These are phyloP conservation scores for Spinus olivaceus DNA, from an alignment of 2,797 vertebrate species.

Conservation along the genomic window DNA sequence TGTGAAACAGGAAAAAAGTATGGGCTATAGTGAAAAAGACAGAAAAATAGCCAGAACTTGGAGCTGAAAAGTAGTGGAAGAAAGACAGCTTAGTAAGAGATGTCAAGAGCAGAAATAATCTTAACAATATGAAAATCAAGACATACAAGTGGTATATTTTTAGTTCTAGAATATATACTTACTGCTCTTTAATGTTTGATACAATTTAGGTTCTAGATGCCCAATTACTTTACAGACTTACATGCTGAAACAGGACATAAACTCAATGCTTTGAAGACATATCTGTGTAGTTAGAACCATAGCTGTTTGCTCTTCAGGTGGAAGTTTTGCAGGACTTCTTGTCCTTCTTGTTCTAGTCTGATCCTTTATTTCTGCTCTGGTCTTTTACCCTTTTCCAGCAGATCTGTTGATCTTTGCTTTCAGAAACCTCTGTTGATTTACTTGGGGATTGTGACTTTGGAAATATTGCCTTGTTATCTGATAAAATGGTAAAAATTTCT, in stretches of 20 bases:
- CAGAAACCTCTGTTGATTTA: background rate
- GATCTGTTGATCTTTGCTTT: background rate
- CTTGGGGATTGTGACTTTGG: background rate
- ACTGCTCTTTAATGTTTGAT: background rate
- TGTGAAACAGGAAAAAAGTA: background rate
- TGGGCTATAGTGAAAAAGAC: background rate
- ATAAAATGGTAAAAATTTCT: background rate
- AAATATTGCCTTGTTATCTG: background rate
- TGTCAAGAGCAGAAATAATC: background rate
- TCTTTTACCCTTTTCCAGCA: background rate
- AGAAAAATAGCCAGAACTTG: background rate
- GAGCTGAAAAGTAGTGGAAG: background rate
- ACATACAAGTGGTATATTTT: background rate
- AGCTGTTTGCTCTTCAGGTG: background rate
- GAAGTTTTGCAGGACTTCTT: background rate
- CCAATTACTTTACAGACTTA: background rate
- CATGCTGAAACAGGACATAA: background rate
- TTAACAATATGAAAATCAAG: background rate
- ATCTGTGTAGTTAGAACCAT: background rate
- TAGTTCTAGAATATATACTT: background rate
- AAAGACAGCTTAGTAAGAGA: background rate
- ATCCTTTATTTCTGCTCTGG: background rate
- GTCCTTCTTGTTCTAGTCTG: background rate
- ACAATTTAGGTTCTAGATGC: background rate
- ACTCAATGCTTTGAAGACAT: background rate